A percentile compares a stretch with the other conserved stretches of the same genome.
Evolutionary conservation across 2,888 invertebrate species (phyloP).

Genomic region (Agrochola lota): DNA sequence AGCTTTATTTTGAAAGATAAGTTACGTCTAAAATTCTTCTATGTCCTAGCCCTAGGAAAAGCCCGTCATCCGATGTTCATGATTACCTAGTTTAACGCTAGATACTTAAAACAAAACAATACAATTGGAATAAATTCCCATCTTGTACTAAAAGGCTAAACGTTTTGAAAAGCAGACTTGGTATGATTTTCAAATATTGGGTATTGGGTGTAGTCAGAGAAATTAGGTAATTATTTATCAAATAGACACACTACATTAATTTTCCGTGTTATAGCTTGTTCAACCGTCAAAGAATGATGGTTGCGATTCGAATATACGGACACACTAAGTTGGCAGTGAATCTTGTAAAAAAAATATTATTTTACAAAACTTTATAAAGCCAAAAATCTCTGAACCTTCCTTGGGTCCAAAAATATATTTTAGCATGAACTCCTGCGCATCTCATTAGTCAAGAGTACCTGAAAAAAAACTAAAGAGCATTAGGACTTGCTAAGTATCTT

Average conservation of each 20-base stretch:
- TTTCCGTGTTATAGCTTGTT: not conserved
- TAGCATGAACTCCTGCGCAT: constrained; percentile 11
- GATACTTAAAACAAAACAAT: not conserved
- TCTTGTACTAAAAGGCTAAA: too few relatives aligned
- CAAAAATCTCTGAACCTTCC: not conserved
- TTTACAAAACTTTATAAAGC: not conserved
- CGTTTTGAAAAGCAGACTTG: not conserved
- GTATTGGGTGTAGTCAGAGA: not conserved
- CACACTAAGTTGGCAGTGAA: not conserved
- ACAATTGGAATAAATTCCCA: not conserved
- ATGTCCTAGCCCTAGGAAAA: not conserved
- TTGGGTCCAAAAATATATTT: constrained; percentile 9
- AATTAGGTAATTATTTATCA: not conserved
- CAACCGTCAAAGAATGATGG: not conserved
- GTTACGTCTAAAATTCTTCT: not conserved
- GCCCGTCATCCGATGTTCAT: not conserved
- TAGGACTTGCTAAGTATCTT: constrained; percentile 59
- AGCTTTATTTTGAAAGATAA: not conserved
- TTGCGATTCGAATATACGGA: not conserved
- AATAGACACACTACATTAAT: not conserved
- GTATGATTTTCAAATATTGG: not conserved
- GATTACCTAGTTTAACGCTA: not conserved
- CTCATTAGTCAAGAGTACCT: constrained; percentile 40
- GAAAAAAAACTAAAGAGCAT: constrained; percentile 43
- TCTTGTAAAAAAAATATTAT: not conserved